Conservation (phyloP, 2,113 vertebrate species). For the Peucedramus taeniatus region DNA sequence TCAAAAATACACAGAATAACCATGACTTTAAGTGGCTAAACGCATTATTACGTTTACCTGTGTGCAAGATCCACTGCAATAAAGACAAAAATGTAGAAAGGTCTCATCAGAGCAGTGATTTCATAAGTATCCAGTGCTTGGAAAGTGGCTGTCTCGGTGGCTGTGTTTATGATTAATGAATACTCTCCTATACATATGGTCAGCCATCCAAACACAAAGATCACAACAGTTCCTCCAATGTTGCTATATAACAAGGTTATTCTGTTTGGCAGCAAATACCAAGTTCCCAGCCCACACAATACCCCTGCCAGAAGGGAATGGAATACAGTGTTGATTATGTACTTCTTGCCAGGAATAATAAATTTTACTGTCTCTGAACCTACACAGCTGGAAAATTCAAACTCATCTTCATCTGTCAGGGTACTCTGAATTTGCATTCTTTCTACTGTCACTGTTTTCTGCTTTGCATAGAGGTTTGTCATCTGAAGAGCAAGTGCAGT, state of each 20-base stretch:
- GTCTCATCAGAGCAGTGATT: conserved; percentile 90
- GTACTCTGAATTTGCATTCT: conserved; percentile 82
- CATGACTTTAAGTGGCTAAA: neutral
- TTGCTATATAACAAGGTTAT: conserved; percentile 83
- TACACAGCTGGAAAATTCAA: conserved; percentile 91
- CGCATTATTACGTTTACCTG: conserved; percentile 75
- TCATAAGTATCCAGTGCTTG: conserved; percentile 94
- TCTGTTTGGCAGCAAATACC: conserved; percentile 90
- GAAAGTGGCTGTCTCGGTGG: conserved; percentile 93
- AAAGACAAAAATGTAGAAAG: conserved; percentile 91
- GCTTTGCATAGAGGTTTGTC: conserved; percentile 78
- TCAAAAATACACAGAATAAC: neutral
- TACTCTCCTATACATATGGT: conserved; percentile 94
- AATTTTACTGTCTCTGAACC: conserved; percentile 91
- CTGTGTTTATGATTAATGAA: conserved; percentile 91
- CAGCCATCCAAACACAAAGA: conserved; percentile 92
- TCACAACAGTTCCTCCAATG: conserved; percentile 74
- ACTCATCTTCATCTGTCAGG: conserved; percentile 92
- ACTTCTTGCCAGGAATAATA: conserved; percentile 93
- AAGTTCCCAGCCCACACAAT: conserved; percentile 91
- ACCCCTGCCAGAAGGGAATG: conserved; percentile 87
- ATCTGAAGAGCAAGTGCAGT: conserved; percentile 82
- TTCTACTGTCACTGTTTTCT: conserved; percentile 79
- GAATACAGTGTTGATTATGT: conserved; percentile 82
- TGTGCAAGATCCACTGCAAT: conserved; percentile 89